Base-by-base conservation (phyloP, 1,140 invertebrate genomes). In the Proctacanthus coquilletti region DNA sequence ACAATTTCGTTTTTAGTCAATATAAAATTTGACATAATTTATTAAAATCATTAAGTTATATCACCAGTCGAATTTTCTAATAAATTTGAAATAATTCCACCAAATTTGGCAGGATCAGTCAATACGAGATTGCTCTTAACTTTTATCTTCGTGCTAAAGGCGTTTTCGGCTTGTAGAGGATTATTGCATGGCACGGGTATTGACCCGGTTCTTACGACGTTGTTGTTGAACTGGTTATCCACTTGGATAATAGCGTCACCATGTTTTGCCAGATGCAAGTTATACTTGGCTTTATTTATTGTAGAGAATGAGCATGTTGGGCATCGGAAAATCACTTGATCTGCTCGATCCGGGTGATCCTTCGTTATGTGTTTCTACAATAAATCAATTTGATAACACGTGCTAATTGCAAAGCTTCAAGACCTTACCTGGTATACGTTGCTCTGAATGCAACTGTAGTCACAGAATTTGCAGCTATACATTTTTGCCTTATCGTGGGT, bases 381-480 rank as follows among this genome's bases (percentile, higher is more conserved):
- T 11, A 13, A 23, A 40, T 11, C 5, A 38, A 38, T 30, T 21
- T 18, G 13, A 17, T 19, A 32, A 13, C 20, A 25, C 3, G 2
- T 23, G 18, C 21, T 34, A 10, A 34, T 18, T 18, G 2, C 25
- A 40, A 34, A 20, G 17, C 27, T n/a, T 18, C 25, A 21, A 11
- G 17, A 5, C 34, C 48, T 11, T 21, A 61, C 65, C 58, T 78
- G 78, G 53, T 74, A 78, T 3, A 70, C 65, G 18, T 60, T 66
- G 20, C 69, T 70, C 54, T 83, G 79, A 40, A 83, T 80, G 40
- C 72, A 71, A 2, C 66, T 68, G 51, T 79, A 82, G 1, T 71
- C 56, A 51, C 80, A 84, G 45, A 74, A 69, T 27, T 76, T 68
- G 52, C 88, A 93, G 17, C 70, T 63, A 54, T 85, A 91, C 0